These are phyloP conservation scores for Drosophila infuscata DNA, from an alignment of 2,888 invertebrate genomes.

Conservation along the genomic window DNA sequence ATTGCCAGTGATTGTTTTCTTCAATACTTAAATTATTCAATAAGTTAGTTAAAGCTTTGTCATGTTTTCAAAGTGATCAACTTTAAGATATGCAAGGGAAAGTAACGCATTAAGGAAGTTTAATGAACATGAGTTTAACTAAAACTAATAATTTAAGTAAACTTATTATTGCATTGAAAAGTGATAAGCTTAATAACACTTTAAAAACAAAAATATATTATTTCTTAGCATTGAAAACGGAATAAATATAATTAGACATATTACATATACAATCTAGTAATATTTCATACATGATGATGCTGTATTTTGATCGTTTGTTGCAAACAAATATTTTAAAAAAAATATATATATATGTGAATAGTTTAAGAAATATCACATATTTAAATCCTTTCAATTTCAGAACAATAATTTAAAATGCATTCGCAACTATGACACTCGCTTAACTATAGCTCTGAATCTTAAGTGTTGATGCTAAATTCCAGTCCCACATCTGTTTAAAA, in stretches of 20 bases:
- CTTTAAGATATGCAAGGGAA: not conserved
- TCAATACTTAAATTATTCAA: slow-evolving; percentile 61
- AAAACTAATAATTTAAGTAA: too few species aligned
- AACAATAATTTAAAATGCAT: not conserved
- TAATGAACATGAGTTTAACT: too few species aligned
- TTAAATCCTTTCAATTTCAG: not conserved
- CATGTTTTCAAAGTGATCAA: slow-evolving; percentile 2
- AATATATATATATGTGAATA: not conserved
- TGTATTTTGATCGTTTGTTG: not conserved
- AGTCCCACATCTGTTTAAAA: slow-evolving; percentile 9
- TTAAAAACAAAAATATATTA: too few species aligned
- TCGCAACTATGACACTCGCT: not conserved
- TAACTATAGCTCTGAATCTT: not conserved
- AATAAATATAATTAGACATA: not conserved
- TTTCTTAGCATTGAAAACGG: not conserved
- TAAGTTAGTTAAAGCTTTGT: slow-evolving; percentile 28
- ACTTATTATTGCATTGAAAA: too few species aligned
- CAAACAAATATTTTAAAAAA: too few species aligned
- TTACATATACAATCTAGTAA: not conserved
- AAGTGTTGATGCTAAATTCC: not conserved
- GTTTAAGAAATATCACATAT: too few species aligned
- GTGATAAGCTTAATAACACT: too few species aligned
- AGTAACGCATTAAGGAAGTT: not conserved
- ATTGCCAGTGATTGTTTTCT: slow-evolving; percentile 43
- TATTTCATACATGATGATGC: not conserved